Evolutionary conservation across 1,140 invertebrate genomes (phyloP).

Genomic region (Arctopsyche grandis): DNA sequence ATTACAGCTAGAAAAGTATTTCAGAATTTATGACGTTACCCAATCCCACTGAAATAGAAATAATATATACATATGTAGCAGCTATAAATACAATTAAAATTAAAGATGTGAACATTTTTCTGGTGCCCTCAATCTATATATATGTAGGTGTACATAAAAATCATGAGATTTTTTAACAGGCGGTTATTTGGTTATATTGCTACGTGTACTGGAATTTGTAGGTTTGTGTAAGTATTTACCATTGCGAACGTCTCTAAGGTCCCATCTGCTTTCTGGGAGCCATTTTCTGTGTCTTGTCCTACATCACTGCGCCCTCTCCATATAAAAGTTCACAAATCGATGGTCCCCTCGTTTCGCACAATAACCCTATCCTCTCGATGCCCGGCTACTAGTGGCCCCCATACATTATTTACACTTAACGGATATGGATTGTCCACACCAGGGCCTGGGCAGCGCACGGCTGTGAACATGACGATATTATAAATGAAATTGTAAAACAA

Average conservation of each 20-base stretch:
- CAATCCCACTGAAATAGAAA: too few relatives aligned
- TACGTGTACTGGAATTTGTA: neutral
- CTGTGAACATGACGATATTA: slow-evolving; percentile 13
- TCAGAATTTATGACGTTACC: too few relatives aligned
- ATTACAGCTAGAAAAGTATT: too few relatives aligned
- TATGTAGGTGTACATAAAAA: too few relatives aligned
- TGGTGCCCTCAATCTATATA: too few relatives aligned
- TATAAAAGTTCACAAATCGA: slow-evolving; percentile 3
- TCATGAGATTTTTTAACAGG: too few relatives aligned
- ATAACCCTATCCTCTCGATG: neutral
- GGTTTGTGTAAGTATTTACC: neutral
- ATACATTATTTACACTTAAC: slow-evolving; percentile 22
- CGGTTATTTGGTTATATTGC: too few relatives aligned
- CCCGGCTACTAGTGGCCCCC: neutral
- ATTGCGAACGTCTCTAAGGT: neutral
- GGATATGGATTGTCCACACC: neutral
- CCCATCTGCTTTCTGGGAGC: neutral
- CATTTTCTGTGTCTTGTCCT: neutral
- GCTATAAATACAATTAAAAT: too few relatives aligned
- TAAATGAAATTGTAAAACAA: slow-evolving; percentile 36
- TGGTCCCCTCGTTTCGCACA: neutral
- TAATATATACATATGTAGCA: too few relatives aligned
- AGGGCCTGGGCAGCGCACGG: neutral
- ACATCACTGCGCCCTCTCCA: neutral
- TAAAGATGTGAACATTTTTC: too few relatives aligned